Evolutionary conservation across 2,113 vertebrate species (phyloP), one percentile per base, ranked within the genome.

Genomic region (Clarias macrocephalus): DNA sequence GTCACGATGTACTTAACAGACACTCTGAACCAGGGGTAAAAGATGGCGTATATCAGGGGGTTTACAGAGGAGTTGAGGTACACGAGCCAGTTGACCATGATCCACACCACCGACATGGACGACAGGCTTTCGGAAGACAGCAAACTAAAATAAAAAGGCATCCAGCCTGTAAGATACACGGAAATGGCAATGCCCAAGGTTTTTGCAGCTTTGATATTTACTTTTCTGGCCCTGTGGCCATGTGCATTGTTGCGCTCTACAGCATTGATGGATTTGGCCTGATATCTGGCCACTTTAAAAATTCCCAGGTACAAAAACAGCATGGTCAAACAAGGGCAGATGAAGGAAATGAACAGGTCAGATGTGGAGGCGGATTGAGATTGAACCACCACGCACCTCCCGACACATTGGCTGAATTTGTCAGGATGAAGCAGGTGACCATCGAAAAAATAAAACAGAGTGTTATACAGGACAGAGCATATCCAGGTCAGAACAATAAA

Each of bases 401-500:
- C 86, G 70, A 80, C 13, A 42, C 86, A 89, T n/a, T 54, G 42
- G 60, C 7, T 82, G 15, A 63, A 83, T 4, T 19, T 60, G 23
- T 86, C 59, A 3, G 84, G 85, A 57, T 68, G 5, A 21, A 86
- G 63, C 1, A 89, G 63, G 25, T 60, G 42, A 6, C 85, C 86
- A 57, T 52, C 30, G 4, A 86, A 72, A 1, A 83, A 1, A 72
- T 75, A 86, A 62, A 90, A 80, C 7, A 57, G 80, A n/a, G 15
- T 63, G 19, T 54, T 37, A 28, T 93, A 92, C 16, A 93, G 23
- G 0, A 92, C 1, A 0, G 91, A 90, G 65, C 90, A 91, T 57
- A 76, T 57, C 93, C 93, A 94, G 86, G 91, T 92, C 48, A 92
- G 10, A 33, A 88, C 85, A 72, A 93, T 92, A 15, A 81, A 87